Conservation (phyloP, 2,113 vertebrate genomes). For the Lates calcarifer region DNA sequence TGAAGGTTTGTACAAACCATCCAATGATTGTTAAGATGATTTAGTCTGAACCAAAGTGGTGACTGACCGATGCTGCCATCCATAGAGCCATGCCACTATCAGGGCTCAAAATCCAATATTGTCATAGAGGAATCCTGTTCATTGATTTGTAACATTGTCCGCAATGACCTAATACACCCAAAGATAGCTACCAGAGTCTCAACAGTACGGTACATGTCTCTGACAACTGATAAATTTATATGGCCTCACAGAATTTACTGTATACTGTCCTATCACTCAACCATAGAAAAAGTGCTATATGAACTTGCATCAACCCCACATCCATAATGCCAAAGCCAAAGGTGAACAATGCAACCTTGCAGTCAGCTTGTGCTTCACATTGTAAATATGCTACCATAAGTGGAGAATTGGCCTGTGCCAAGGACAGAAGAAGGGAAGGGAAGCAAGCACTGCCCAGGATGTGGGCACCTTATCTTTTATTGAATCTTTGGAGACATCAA, state of each 20-base stretch:
- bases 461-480: constrained; percentile 45
- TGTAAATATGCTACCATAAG: constrained; percentile 32
- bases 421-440: constrained; percentile 47
- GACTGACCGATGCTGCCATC: neutral
- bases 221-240: neutral
- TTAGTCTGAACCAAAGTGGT: neutral
- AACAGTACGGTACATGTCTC: constrained; percentile 8
- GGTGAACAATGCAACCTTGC: constrained; percentile 18
- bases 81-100: neutral
- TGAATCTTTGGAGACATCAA: constrained; percentile 67
- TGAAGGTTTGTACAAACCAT: neutral
- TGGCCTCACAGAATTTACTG: neutral
- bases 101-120: neutral
- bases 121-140: neutral
- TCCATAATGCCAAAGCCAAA: constrained; percentile 3
- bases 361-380: constrained; percentile 20
- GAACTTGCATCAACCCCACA: neutral
- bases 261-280: neutral
- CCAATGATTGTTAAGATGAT: too few species aligned
- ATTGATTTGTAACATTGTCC: neutral
- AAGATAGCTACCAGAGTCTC: neutral
- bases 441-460: constrained; percentile 44
- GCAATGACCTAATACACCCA: neutral
- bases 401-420: constrained; percentile 36
- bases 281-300: neutral